Evolutionary conservation across 2,797 vertebrate species (phyloP), one percentile per base, ranked within the genome.

Genomic region (Bryconaethiops microstoma): DNA sequence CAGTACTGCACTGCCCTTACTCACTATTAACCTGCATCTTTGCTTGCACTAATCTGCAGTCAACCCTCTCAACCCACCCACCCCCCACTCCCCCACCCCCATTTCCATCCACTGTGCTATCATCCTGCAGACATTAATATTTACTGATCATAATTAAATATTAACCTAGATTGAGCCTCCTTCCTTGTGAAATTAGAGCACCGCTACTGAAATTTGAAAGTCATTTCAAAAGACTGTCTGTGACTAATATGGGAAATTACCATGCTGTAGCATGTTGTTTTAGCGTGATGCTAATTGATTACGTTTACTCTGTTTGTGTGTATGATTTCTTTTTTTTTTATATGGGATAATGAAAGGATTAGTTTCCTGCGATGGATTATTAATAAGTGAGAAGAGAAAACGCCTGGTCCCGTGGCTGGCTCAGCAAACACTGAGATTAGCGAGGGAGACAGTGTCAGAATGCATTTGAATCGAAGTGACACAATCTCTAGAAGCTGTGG

Each of bases 81-180:
- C 59, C 64, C 55, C 63, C 54, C 55, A 72, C 29, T 29, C 14
- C 71, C 59, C 55, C 71, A 50, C 67, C 55, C 67, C 63, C 50
- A 74, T 81, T 79, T 65, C 62, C 55, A 55, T 76, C 70, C 72
- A 60, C 57, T 68, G 39, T 19, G 21, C 80, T 64, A 68, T 75
- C 74, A 84, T 82, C 74, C 62, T 81, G 35, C 52, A 86, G 74
- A 78, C 85, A 88, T 90, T 83, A 86, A 89, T 88, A 88, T 88
- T 83, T 87, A 78, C 80, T 88, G 81, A 81, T 80, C 82, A 83
- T 82, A 87, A 88, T 84, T 78, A 81, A 90, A 88, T 88, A 75
- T 90, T 89, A 87, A 90, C 89, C 82, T 73, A 83, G 82, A 83
- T 81, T 83, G 67, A 40, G 48, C 70, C 62, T 77, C 76, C 81